phyloP scores from a whole-genome alignment of 2,888 invertebrate genomes.

The Agriopis leucophaearia region DNA sequence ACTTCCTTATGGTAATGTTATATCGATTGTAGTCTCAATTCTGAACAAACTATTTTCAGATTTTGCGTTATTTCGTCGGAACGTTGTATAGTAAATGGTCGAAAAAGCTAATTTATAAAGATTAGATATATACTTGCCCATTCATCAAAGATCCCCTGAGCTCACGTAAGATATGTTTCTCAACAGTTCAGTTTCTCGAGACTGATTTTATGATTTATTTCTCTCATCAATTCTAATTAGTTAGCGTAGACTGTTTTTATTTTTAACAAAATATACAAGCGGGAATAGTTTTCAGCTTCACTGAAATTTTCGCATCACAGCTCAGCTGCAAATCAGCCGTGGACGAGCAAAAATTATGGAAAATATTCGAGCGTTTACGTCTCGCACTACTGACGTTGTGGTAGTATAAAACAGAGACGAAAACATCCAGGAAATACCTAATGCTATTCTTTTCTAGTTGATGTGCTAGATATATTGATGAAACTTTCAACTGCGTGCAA shows the following conservation, averaged over 20 bases:
- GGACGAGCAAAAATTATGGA: constrained; percentile 52
- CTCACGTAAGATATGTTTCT: neutral
- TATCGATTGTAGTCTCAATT: no score
- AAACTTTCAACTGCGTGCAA: neutral
- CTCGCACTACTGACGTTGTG: constrained; percentile 56
- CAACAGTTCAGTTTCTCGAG: constrained; percentile 1
- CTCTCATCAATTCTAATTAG: neutral
- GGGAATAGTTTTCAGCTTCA: constrained; percentile 6
- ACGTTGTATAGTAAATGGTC: neutral
- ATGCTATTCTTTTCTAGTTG: neutral
- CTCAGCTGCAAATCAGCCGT: constrained; percentile 43
- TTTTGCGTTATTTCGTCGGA: no score
- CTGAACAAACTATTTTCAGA: no score
- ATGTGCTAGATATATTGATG: neutral
- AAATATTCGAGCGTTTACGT: constrained; percentile 56
- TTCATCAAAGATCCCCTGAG: constrained; percentile 7
- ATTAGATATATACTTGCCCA: neutral
- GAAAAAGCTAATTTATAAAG: neutral
- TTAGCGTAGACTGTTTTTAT: neutral
- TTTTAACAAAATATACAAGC: neutral
- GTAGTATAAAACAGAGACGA: constrained; percentile 12
- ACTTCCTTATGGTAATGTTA: no score
- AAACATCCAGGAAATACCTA: neutral
- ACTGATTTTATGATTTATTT: neutral
- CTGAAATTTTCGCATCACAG: constrained; percentile 35